Percentiles rank a stretch among this genome's conserved stretches.
These are phyloP conservation scores for Drosophila cracens DNA, from an alignment of 2,888 invertebrate species.

Conservation along the genomic window DNA sequence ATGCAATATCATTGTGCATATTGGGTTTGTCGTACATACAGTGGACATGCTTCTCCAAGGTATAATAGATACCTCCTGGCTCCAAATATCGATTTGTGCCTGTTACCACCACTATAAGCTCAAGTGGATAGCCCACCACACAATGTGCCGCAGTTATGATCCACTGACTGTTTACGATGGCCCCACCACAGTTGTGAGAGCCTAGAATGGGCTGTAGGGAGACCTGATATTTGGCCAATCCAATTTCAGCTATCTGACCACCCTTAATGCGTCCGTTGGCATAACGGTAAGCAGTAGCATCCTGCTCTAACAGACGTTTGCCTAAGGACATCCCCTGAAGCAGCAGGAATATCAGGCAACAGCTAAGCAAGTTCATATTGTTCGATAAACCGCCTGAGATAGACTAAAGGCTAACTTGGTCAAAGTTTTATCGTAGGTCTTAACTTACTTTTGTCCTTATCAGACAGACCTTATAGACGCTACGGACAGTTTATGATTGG, in stretches of 20 bases:
- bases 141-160: constrained; percentile 81
- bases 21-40: constrained; percentile 67
- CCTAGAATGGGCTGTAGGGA: constrained; percentile 70
- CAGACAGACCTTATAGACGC: constrained; percentile 22
- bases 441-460: constrained; percentile 9
- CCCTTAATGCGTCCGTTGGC: constrained; percentile 60
- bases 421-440: constrained; percentile 21
- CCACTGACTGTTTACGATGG: constrained; percentile 71
- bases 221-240: constrained; percentile 79
- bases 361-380: constrained; percentile 51
- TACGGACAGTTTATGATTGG: constrained; percentile 33
- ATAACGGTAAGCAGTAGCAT: not conserved
- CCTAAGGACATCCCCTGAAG: constrained; percentile 20
- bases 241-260: constrained; percentile 63
- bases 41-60: constrained; percentile 56
- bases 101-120: constrained; percentile 54
- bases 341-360: constrained; percentile 32
- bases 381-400: constrained; percentile 15
- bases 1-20: constrained; percentile 88
- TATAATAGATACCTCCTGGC: constrained; percentile 55
- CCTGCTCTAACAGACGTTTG: constrained; percentile 39
- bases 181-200: constrained; percentile 79
- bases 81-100: constrained; percentile 66
- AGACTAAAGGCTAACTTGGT: constrained; percentile 35
- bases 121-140: constrained; percentile 41